Percentiles rank a stretch among this genome's conserved stretches.
phyloP scores from a whole-genome alignment of 1,140 invertebrate species.

The Augochlora pura region DNA sequence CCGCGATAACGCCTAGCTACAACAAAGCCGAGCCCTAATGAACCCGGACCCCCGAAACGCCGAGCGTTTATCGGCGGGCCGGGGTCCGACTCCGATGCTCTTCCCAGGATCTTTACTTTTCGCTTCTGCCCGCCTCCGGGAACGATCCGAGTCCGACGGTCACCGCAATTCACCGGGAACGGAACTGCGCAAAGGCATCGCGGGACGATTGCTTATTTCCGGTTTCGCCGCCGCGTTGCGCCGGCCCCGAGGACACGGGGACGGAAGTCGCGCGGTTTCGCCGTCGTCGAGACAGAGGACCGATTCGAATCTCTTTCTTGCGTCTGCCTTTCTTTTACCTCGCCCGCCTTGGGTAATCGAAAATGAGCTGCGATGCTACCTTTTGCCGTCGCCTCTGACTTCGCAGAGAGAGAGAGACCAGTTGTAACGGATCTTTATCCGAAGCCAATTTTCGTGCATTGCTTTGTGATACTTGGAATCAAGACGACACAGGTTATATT shows the following conservation, averaged over 20 bases:
- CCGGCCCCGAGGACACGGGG: background rate
- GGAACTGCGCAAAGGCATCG: constrained; percentile 34
- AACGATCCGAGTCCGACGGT: no score
- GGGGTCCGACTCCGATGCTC: no score
- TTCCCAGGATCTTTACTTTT: no score
- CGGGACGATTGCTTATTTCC: constrained; percentile 52
- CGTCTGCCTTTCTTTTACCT: no score
- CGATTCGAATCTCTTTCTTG: constrained; percentile 2
- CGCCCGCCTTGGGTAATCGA: background rate
- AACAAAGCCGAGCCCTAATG: background rate
- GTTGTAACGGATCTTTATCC: no score
- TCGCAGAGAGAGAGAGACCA: background rate
- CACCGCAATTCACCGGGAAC: background rate
- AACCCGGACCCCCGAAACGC: no score
- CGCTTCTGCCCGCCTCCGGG: no score
- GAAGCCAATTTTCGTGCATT: no score
- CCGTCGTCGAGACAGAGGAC: background rate
- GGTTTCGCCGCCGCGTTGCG: constrained; percentile 5
- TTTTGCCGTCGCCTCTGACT: background rate
- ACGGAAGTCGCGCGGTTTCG: constrained; percentile 15
- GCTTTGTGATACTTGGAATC: no score
- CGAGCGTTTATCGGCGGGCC: no score
- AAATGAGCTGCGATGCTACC: background rate
- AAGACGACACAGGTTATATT: no score
- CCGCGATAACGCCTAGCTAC: constrained; percentile 31